phyloP scores from a whole-genome alignment of 2,113 vertebrate species.

The Hippocampus barbouri region DNA sequence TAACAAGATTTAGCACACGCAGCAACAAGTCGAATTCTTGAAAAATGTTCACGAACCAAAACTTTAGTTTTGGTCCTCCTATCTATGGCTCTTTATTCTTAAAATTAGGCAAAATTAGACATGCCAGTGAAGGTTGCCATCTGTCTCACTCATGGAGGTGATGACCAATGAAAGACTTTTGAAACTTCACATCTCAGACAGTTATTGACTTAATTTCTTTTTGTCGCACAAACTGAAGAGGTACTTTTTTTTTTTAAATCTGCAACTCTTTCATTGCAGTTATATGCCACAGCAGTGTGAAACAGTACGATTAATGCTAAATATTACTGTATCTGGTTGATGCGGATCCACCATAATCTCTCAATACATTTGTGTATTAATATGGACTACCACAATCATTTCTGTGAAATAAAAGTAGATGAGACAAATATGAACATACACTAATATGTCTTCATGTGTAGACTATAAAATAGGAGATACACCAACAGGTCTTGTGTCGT shows the following conservation, averaged over 20 bases:
- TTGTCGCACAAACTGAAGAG: not conserved
- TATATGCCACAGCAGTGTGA: conserved; percentile 54
- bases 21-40: not conserved
- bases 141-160: not conserved
- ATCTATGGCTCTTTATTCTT: not conserved
- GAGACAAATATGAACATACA: conserved; percentile 4
- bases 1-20: conserved; percentile 12
- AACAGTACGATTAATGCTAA: conserved; percentile 7
- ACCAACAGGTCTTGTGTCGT: conserved; percentile 18
- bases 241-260: conserved; percentile 10
- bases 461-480: conserved; percentile 39
- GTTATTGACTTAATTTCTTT: not conserved
- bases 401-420: not conserved
- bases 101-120: not conserved
- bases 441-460: conserved; percentile 29
- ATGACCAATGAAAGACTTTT: not conserved
- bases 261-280: conserved; percentile 18
- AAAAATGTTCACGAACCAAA: not conserved
- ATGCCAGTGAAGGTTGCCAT: not conserved
- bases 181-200: not conserved
- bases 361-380: conserved; percentile 2
- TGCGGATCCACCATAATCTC: conserved; percentile 9
- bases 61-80: conserved; percentile 22
- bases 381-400: not conserved
- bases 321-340: conserved; percentile 14